Evolutionary conservation across 1,140 invertebrate species (phyloP), one percentile per base, ranked within the genome.

Genomic region (Marisa cornuarietis): DNA sequence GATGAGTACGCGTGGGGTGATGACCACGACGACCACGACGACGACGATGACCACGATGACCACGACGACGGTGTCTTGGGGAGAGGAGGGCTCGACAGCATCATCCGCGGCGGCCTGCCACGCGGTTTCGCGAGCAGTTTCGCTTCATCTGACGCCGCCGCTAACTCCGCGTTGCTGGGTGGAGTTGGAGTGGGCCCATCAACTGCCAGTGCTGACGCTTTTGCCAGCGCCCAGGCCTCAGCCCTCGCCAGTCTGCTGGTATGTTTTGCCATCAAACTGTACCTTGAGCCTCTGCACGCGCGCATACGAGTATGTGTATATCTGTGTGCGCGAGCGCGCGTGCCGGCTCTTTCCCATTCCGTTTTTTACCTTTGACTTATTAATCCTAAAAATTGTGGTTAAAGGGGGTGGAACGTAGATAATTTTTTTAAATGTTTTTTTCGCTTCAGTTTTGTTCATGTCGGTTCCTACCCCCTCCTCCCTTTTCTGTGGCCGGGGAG

Each of bases 281-380:
- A n/a, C n/a, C n/a, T n/a, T n/a, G n/a, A n/a, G 6, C 3, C 14
- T 24, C 11, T 24, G 11, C 42, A 11, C 42, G 66, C 11, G 66
- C 42, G 66, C 42, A 31, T 69, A 31, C 42, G 66, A 26, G 66
- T 69, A 31, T 69, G 66, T 69, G 66, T 69, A 13, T 69, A n/a
- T n/a, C n/a, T n/a, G 11, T 69, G 66, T 69, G 13, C 7, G 66
- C n/a, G 66, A 3, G 13, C n/a, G 66, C n/a, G 8, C n/a, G 66
- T n/a, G n/a, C n/a, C n/a, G 14, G 66, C n/a, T n/a, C 7, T n/a
- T n/a, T n/a, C 14, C n/a, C n/a, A 7, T 69, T 14, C 14, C 2
- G 6, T 16, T 2, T 20, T 51, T 31, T 71, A 20, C 26, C 42
- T 42, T 42, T 42, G 3, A 42, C 31, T 42, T 42, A 2, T 42